These are phyloP conservation scores for Acrossocheilus wenchowensis DNA, from an alignment of 2,797 vertebrate species.

Conservation along the genomic window DNA sequence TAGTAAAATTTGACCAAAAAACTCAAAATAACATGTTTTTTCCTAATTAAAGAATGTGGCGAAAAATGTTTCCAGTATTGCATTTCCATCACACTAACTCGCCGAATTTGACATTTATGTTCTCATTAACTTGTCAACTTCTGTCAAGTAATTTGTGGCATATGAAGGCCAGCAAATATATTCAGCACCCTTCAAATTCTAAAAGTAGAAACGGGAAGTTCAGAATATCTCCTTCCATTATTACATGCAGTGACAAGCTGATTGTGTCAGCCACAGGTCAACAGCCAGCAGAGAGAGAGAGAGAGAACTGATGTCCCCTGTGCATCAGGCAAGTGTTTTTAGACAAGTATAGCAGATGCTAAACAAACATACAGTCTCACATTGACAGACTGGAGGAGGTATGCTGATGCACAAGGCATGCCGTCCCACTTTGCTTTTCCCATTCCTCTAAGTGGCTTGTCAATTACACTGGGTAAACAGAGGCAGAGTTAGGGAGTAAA, in stretches of 20 bases:
- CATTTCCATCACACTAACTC: conserved; percentile 20
- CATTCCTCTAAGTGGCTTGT: conserved; percentile 65
- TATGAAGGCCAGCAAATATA: background rate
- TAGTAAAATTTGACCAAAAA: background rate
- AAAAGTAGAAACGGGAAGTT: conserved; percentile 18
- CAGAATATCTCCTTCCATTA: conserved; percentile 54
- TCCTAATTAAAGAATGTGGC: conserved; percentile 20
- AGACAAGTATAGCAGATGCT: conserved; percentile 41
- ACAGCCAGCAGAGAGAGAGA: conserved; percentile 41
- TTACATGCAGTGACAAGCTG: conserved; percentile 34
- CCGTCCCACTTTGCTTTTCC: conserved; percentile 58
- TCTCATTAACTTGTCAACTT: conserved; percentile 72
- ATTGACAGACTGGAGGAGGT: conserved; percentile 48
- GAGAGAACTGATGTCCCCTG: conserved; percentile 34
- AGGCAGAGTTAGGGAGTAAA: conserved; percentile 61
- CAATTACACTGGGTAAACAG: conserved; percentile 68
- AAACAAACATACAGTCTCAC: conserved; percentile 60
- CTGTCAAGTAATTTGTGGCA: conserved; percentile 1
- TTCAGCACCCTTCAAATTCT: conserved; percentile 13
- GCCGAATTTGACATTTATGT: conserved; percentile 71
- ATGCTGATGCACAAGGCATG: conserved; percentile 58
- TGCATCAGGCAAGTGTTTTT: conserved; percentile 37
- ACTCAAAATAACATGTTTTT: background rate
- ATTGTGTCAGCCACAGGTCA: conserved; percentile 44
- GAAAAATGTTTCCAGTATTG: conserved; percentile 20